Base-by-base conservation (phyloP, 1,140 invertebrate species). In the Drosophila nasuta region DNA sequence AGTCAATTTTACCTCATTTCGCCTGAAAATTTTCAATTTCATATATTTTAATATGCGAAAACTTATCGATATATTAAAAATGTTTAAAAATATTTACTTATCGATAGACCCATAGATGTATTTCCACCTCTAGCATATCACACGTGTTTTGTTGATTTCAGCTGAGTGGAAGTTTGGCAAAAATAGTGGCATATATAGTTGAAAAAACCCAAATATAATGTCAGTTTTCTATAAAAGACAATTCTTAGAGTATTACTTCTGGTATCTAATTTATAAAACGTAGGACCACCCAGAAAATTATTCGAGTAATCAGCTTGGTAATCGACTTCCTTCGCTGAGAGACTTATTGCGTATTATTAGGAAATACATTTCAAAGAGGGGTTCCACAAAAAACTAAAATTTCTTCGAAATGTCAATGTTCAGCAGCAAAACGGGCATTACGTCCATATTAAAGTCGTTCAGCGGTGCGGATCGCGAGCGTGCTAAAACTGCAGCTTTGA, bases 381-480 rank as follows among this genome's bases (percentile, higher is more conserved):
- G 56, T 15, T 38, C 17, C 8, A 10, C 7, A 38, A 15, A 0
- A 13, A 52, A 28, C 11, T 17, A 13, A 15, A 66, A 4, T 33
- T 2, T 71, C 15, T 8, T 41, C 38, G 46, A n/a, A 48, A 88
- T 92, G 91, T 91, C 91, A 8, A 58, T 81, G n/a, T 86, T 77
- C 38, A 91, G 80, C 17, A 89, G 49, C 5, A 91, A 82, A 75
- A 82, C 91, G 5, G 77, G 71, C 20, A 46, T 75, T 17, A 75
- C 85, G 35, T 92, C 91, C 25, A 91, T 92, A 43, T 72, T 92
- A 41, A 92, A 92, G 46, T 8, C 79, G 0, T 91, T 82, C 60
- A 62, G 77, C 2, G 62, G 54, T 52, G 63, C 74, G 0, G 86
- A 92, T 67, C 77, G 91, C 0, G 86, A 92, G 25, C 75, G 75